Conservation (phyloP, 2,113 vertebrate species). For the Cephalopholis sonnerati region DNA sequence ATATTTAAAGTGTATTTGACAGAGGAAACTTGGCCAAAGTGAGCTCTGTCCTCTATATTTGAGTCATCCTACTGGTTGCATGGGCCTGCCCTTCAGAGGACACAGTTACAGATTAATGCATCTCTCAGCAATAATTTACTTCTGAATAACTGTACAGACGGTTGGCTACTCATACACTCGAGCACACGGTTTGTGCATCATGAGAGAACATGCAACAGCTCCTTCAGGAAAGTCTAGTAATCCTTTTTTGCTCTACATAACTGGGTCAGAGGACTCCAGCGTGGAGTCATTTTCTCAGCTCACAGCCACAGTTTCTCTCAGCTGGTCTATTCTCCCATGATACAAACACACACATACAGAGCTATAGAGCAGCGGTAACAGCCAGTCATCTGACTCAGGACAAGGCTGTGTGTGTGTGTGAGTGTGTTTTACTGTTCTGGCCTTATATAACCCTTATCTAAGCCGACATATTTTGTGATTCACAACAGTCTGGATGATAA, state of each 20-base stretch:
- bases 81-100: conserved; percentile 42
- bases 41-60: neutral
- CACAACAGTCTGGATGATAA: neutral
- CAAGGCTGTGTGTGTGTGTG: conserved; percentile 24
- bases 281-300: conserved; percentile 15
- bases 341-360: conserved; percentile 33
- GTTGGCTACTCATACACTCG: neutral
- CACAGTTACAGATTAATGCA: conserved; percentile 74
- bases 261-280: conserved; percentile 63
- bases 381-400: conserved; percentile 68
- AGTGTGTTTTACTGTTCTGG: conserved; percentile 3
- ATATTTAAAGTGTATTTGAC: neutral
- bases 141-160: neutral
- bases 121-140: conserved; percentile 77
- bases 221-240: conserved; percentile 15
- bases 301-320: conserved; percentile 46
- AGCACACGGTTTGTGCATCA: neutral
- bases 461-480: conserved; percentile 28
- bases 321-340: conserved; percentile 59
- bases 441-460: conserved; percentile 33
- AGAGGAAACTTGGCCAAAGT: neutral
- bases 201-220: neutral
- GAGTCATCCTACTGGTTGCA: neutral
- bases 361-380: conserved; percentile 41
- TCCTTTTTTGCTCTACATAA: conserved; percentile 44